These are phyloP conservation scores for Drosophila guanche DNA, from an alignment of 1,140 invertebrate genomes.

Conservation along the genomic window DNA sequence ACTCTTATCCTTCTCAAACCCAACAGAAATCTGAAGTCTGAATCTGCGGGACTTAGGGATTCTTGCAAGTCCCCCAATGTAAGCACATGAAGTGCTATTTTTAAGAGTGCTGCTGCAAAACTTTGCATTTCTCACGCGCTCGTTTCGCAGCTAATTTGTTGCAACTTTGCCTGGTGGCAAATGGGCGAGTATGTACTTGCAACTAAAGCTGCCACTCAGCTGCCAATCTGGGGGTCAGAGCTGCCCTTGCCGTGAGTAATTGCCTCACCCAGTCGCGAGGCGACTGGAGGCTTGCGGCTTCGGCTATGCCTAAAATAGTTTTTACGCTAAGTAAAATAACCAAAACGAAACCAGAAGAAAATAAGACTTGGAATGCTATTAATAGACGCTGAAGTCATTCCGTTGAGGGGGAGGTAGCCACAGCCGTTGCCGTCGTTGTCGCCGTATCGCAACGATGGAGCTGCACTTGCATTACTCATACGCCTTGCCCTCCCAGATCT, in stretches of 20 bases:
- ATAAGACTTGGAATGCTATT: conserved; percentile 59
- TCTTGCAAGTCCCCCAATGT: conserved; percentile 46
- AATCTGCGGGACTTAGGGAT: conserved; percentile 22
- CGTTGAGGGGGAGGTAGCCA: neutral
- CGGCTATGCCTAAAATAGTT: conserved; percentile 56
- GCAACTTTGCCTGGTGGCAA: conserved; percentile 48
- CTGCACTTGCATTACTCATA: conserved; percentile 75
- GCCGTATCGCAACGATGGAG: conserved; percentile 34
- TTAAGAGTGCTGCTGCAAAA: conserved; percentile 48
- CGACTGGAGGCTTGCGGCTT: conserved; percentile 13
- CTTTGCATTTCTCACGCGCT: conserved; percentile 75
- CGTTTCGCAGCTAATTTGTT: conserved; percentile 68
- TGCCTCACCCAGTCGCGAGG: conserved; percentile 48
- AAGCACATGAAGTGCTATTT: conserved; percentile 41
- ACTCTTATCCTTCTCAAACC: conserved; percentile 5
- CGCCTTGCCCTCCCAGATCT: conserved; percentile 65
- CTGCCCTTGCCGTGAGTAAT: conserved; percentile 77
- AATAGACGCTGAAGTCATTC: conserved; percentile 69
- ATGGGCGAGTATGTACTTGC: neutral
- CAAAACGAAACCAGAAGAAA: conserved; percentile 2
- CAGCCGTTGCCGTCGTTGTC: neutral
- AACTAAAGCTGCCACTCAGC: conserved; percentile 12
- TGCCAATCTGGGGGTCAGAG: conserved; percentile 27
- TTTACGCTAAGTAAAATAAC: conserved; percentile 28
- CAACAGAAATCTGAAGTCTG: conserved; percentile 30